Base-by-base conservation (phyloP, 2,888 invertebrate species). In the Platerodrilus igneus region DNA sequence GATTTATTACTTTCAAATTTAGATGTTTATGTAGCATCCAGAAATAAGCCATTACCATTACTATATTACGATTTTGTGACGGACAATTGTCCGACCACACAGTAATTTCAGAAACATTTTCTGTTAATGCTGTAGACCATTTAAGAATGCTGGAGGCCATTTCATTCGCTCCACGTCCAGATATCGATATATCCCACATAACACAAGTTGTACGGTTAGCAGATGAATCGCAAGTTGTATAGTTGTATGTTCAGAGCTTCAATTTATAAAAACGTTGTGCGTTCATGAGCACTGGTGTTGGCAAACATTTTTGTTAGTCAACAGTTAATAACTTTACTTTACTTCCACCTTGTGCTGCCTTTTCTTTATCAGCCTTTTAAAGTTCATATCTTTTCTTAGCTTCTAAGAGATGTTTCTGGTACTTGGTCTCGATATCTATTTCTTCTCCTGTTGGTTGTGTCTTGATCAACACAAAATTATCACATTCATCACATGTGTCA, bases 71-170 rank as follows among this genome's bases (percentile, higher is more conserved):
- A 22, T 36, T 40, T 18, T 40, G 40, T n/a, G 23, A 14, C 8
- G 33, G 29, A 13, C 34, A 40, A 13, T 40, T 40, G 17, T 47
- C 46, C 4, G 40, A 44, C 41, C 40, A 44, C 4, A 40, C 14
- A 27, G n/a, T 40, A 30, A 30, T 30, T 9, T 16, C 30, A 8
- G n/a, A n/a, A n/a, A 16, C 14, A 15, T 13, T 11, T 17, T 9
- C 21, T 9, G 33, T 36, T 10, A 32, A 21, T 22, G 8, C 22
- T 8, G 16, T 28, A 3, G 38, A 37, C 33, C 49, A 53, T 47
- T 53, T 52, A 5, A 50, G 16, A 11, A 53, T 10, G n/a, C 46
- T 29, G 26, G 53, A 53, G 6, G 47, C 51, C 31, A 55, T 55
- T 47, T 52, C 46, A 44, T 53, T 53, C 9, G 30, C 53, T 8